Evolutionary conservation across 2,113 vertebrate species (phyloP).

Genomic region (Ptilorrhoa leucosticta): DNA sequence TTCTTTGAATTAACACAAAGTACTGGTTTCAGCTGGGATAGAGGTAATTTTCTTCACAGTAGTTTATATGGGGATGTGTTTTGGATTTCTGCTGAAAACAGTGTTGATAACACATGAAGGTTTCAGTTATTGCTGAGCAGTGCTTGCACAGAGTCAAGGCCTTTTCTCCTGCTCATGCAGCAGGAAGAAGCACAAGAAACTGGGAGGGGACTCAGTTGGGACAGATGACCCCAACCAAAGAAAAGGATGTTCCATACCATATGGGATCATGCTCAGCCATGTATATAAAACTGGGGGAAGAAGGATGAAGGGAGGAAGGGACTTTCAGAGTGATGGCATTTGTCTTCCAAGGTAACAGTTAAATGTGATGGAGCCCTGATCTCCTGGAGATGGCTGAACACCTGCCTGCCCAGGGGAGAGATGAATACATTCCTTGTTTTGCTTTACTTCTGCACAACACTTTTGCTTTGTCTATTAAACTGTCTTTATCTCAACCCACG

Average conservation of each 20-base stretch:
- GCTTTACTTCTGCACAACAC: not conserved
- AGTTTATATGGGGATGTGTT: not conserved
- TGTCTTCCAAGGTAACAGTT: not conserved
- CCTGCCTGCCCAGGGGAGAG: not conserved
- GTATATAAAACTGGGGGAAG: not conserved
- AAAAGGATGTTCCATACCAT: not conserved
- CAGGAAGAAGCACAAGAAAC: not conserved
- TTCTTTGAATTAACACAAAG: not conserved
- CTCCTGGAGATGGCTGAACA: not conserved
- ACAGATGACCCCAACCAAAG: rapidly evolving
- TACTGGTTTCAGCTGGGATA: not conserved
- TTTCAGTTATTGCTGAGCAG: not conserved
- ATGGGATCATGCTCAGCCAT: too few relatives aligned
- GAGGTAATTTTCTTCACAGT: not conserved
- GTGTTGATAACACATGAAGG: not conserved
- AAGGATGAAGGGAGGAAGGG: not conserved
- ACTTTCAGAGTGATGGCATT: rapidly evolving
- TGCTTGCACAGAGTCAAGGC: not conserved
- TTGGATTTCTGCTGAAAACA: not conserved
- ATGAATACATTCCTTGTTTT: not conserved
- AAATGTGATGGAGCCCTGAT: rapidly evolving
- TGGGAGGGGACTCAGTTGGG: not conserved
- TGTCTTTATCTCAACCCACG: not conserved
- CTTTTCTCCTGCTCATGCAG: not conserved
- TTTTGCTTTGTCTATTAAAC: not conserved